Percentiles rank a stretch among this genome's conserved stretches.
Conservation (phyloP, 2,797 vertebrate genomes). For the Hippopotamyrus pictus region DNA sequence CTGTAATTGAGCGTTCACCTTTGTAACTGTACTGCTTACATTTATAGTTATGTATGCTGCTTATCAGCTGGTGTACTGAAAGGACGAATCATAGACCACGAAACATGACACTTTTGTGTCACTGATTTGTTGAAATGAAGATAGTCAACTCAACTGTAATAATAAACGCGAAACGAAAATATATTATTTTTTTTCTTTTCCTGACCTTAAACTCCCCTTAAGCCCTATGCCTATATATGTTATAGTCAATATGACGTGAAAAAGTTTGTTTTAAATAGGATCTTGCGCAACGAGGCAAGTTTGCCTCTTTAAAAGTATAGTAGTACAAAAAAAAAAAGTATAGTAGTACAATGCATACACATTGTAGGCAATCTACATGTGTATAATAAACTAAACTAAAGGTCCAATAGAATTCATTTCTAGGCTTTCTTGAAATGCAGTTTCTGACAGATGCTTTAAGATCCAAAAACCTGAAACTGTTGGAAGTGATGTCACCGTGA, state of each 20-base stretch:
- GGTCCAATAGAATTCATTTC: neutral
- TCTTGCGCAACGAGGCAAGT: neutral
- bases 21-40: neutral
- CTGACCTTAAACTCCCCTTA: neutral
- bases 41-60: neutral
- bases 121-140: neutral
- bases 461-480: neutral
- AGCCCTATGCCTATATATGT: neutral
- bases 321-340: no score
- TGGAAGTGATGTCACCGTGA: neutral
- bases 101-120: neutral
- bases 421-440: conserved; percentile 3
- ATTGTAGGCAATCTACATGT: neutral
- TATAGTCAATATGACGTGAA: neutral
- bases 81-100: neutral
- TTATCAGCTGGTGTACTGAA: neutral
- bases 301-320: neutral
- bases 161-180: neutral
- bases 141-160: neutral
- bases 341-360: no score
- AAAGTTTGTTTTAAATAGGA: neutral
- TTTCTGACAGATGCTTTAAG: neutral
- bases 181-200: neutral
- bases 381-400: neutral
- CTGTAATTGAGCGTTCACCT: neutral